Base-by-base conservation (phyloP, 2,113 vertebrate species). In the Elachura formosa region DNA sequence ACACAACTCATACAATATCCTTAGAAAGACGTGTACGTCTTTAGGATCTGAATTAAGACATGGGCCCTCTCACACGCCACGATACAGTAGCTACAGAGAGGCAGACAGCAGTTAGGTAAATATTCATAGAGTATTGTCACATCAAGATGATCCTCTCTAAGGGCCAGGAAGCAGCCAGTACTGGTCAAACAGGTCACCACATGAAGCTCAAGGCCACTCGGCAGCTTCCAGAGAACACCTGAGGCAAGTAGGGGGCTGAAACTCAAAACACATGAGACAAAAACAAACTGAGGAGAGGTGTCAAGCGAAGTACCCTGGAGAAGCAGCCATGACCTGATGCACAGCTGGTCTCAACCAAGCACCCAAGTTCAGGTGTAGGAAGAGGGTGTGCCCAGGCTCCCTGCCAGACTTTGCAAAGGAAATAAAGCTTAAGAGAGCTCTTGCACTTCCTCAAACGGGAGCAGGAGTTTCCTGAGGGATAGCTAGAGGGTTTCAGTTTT, bases 391-490 rank as follows among this genome's bases (percentile, higher is more conserved):
- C 46, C 68, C 75, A 76, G 90, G 85, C 88, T 88, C 49, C n/a
- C 43, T 71, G 92, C 88, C 96, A 95, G 81, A 58, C 33, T 64
- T 41, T 5, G 46, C 41, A 62, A 72, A 85, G 78, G 71, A 66
- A 84, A 54, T 7, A 54, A 85, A 88, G 55, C 79, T 91, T 33
- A 45, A 77, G 58, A 88, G 80, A 83, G 24, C 40, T 69, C 71
- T 3, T 75, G 58, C 66, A 55, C 95, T 96, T 94, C 94, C 90
- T 95, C 9, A 4, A 91, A 90, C 1, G 0, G 55, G 82, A 85
- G 67, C 71, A 74, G 46, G 55, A 90, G 83, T 92, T 91, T 92
- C 90, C 90, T 21, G 51, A 90, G 90, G 95, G 66, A 59, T 54
- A 72, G 85, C 69, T 90, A 22, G 41, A 92, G 88, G 92, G 75